phyloP scores from a whole-genome alignment of 2,797 vertebrate genomes.

The Botia kubotai region DNA sequence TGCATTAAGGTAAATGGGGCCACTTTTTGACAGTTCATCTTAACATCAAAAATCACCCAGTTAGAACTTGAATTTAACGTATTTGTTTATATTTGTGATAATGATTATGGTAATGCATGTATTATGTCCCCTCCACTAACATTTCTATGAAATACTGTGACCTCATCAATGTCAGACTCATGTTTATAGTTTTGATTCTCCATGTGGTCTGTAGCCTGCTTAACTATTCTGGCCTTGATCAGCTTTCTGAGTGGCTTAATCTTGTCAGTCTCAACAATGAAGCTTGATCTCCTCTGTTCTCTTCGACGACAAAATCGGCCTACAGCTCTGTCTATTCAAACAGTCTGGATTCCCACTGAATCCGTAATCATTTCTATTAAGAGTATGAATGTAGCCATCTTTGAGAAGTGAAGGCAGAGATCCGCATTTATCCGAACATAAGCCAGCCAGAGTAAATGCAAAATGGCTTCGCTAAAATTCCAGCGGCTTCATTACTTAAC shows the following conservation, averaged over 20 bases:
- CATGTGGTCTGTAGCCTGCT: constrained; percentile 62
- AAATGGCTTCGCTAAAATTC: constrained; percentile 57
- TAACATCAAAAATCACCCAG: not conserved
- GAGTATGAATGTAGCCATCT: constrained; percentile 74
- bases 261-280: constrained; percentile 80
- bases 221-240: constrained; percentile 72
- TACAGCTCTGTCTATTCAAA: constrained; percentile 74
- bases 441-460: constrained; percentile 60
- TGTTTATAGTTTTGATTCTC: constrained; percentile 69
- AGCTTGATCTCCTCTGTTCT: constrained; percentile 77
- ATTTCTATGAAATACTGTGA: constrained; percentile 48
- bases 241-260: constrained; percentile 77
- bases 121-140: too few relatives aligned
- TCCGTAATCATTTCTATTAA: constrained; percentile 76
- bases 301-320: constrained; percentile 69
- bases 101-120: too few relatives aligned
- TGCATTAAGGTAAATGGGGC: not conserved
- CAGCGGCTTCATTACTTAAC: constrained; percentile 63
- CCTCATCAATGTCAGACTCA: constrained; percentile 70
- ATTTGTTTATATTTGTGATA: too few relatives aligned
- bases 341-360: constrained; percentile 68
- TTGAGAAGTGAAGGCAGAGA: constrained; percentile 72
- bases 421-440: constrained; percentile 76
- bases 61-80: not conserved
- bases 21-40: not conserved